phyloP scores from a whole-genome alignment of 2,113 vertebrate genomes.

The Oenanthe oenanthe region DNA sequence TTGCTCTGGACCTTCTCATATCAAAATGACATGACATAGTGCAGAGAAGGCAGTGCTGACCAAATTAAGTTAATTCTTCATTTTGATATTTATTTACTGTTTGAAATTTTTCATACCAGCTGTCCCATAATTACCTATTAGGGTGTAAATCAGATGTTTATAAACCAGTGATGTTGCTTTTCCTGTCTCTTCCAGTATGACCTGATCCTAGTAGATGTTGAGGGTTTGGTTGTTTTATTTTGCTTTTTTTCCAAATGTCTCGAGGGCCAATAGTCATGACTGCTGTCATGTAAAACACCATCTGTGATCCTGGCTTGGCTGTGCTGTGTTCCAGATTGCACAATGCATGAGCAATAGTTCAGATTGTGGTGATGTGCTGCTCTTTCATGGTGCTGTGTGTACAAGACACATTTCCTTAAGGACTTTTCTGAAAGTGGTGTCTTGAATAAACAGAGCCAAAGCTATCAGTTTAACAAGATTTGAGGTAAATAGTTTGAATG shows the following conservation, averaged over 20 bases:
- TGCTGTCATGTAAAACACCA: conserved; percentile 62
- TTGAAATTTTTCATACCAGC: not conserved
- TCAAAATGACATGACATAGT: not conserved
- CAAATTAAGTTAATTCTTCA: not conserved
- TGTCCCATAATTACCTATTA: not conserved
- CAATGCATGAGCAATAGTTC: conserved; percentile 28
- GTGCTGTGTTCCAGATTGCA: conserved; percentile 23
- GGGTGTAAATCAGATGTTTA: conserved; percentile 1
- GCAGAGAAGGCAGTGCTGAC: not conserved
- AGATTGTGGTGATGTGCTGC: not conserved
- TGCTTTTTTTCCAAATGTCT: conserved; percentile 29
- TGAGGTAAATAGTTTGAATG: not conserved
- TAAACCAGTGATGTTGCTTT: not conserved
- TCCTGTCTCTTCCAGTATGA: not conserved
- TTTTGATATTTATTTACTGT: not conserved
- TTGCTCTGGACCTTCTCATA: not conserved
- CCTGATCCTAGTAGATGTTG: conserved; percentile 19
- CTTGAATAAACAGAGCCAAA: not conserved
- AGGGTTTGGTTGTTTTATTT: not conserved
- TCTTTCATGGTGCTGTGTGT: not conserved
- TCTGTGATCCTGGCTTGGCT: conserved; percentile 59
- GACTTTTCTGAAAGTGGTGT: not conserved
- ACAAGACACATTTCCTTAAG: not conserved
- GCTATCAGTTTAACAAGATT: not conserved
- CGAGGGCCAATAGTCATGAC: conserved; percentile 21